Percentiles rank a stretch among this genome's conserved stretches.
These are phyloP conservation scores for Gymnobelideus leadbeateri DNA, from an alignment of 2,113 vertebrate genomes.

Conservation along the genomic window DNA sequence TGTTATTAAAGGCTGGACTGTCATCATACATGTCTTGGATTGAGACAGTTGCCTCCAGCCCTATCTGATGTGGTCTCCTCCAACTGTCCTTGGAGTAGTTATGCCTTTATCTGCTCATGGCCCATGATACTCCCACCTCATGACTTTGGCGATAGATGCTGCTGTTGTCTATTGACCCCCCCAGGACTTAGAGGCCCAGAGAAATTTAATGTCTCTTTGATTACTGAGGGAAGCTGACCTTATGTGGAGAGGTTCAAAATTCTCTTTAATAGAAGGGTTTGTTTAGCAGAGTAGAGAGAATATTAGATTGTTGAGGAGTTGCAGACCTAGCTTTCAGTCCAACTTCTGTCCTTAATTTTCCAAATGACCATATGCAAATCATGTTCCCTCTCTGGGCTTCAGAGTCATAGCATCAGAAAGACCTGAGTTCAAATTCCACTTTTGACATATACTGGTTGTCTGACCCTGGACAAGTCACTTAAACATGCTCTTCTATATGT, in stretches of 20 bases:
- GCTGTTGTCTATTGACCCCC: background rate
- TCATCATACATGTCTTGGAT: background rate
- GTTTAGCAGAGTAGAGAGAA: background rate
- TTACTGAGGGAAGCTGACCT: background rate
- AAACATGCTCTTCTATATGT: background rate
- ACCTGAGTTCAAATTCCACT: background rate
- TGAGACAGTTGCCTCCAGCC: background rate
- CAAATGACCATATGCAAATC: background rate
- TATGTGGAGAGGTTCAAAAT: background rate
- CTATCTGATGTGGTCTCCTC: background rate
- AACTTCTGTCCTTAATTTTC: background rate
- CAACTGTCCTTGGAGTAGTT: background rate
- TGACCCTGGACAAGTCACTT: background rate
- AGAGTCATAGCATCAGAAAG: background rate
- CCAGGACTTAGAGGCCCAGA: background rate
- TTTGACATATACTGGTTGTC: background rate
- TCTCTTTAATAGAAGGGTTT: background rate
- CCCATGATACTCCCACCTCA: background rate
- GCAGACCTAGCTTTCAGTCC: background rate
- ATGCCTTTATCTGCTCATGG: background rate
- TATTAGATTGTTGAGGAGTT: background rate
- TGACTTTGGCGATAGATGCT: background rate
- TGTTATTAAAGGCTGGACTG: background rate
- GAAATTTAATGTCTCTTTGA: background rate
- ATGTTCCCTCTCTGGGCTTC: background rate